A percentile compares a stretch with the other conserved stretches of the same genome.
These are phyloP conservation scores for Esox niger DNA, from an alignment of 2,113 vertebrate species.

Conservation along the genomic window DNA sequence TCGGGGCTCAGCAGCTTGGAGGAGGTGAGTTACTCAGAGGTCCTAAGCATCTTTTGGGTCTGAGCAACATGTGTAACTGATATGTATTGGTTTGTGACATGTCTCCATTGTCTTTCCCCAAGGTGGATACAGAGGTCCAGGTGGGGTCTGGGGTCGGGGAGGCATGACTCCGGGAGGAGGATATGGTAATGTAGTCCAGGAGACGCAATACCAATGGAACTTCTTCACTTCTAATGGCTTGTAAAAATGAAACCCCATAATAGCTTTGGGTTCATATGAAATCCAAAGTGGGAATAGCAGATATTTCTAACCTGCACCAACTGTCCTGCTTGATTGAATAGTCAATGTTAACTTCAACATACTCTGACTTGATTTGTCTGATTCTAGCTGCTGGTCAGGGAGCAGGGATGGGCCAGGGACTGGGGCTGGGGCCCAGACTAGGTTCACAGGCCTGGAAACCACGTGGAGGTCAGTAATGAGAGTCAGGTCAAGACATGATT, in stretches of 20 bases:
- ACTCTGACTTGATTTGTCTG: neutral
- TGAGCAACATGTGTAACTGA: too few relatives aligned
- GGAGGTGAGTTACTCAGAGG: slow-evolving; percentile 42
- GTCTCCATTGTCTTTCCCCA: neutral
- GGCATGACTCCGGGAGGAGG: too few relatives aligned
- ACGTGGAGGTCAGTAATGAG: slow-evolving; percentile 50
- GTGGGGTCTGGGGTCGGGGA: slow-evolving; percentile 44
- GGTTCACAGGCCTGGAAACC: slow-evolving; percentile 51
- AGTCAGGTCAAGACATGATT: neutral
- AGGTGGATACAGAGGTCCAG: slow-evolving; percentile 59
- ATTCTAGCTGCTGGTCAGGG: slow-evolving; percentile 50
- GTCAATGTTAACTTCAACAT: neutral
- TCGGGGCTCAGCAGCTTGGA: slow-evolving; percentile 52
- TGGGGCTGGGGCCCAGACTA: slow-evolving; percentile 18
- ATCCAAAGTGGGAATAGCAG: too few relatives aligned
- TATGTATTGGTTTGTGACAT: neutral
- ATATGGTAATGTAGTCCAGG: slow-evolving; percentile 48
- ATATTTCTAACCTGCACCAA: too few relatives aligned
- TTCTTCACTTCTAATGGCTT: neutral
- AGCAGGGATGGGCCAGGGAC: slow-evolving; percentile 43
- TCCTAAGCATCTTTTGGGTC: neutral
- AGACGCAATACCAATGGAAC: slow-evolving; percentile 43
- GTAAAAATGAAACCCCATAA: too few relatives aligned
- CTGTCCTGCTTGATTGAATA: neutral
- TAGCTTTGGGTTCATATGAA: too few relatives aligned